These are phyloP conservation scores for Halesus radiatus DNA, from an alignment of 1,140 invertebrate species.

Conservation along the genomic window DNA sequence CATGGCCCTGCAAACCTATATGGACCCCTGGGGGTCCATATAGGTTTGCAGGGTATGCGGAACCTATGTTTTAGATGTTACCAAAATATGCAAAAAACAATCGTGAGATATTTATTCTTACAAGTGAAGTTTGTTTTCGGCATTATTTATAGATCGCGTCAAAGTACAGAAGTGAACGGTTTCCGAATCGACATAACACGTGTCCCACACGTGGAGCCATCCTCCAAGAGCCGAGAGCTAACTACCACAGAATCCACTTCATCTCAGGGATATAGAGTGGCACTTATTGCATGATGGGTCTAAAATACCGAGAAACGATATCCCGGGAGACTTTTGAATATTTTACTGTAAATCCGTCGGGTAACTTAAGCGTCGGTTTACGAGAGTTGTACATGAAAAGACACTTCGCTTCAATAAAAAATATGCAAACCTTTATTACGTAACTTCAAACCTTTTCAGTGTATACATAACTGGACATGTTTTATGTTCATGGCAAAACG, in stretches of 20 bases:
- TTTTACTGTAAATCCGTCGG: background rate
- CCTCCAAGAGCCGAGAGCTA: background rate
- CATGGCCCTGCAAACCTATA: too few species aligned
- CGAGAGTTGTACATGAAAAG: slow-evolving; percentile 5
- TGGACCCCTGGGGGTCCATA: too few species aligned
- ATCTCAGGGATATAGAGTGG: slow-evolving; percentile 7
- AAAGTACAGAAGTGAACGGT: background rate
- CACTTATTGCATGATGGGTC: slow-evolving; percentile 2
- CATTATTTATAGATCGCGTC: background rate
- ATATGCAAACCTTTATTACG: background rate
- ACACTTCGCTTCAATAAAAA: slow-evolving; percentile 2
- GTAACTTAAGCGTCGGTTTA: background rate
- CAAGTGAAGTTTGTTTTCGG: background rate
- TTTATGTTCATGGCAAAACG: background rate
- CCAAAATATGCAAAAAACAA: background rate
- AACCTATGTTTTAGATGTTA: background rate
- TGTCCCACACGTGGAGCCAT: slow-evolving; percentile 5
- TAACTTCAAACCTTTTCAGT: background rate
- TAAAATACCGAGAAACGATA: slow-evolving; percentile 8
- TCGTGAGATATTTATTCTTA: background rate
- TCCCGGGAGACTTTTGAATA: background rate
- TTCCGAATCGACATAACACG: background rate
- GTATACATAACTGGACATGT: background rate
- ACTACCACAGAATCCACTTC: slow-evolving; percentile 20
- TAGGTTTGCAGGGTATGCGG: too few species aligned